Evolutionary conservation across 2,888 invertebrate genomes (phyloP), one percentile per base, ranked within the genome.

Genomic region (Drosophila greeni): DNA sequence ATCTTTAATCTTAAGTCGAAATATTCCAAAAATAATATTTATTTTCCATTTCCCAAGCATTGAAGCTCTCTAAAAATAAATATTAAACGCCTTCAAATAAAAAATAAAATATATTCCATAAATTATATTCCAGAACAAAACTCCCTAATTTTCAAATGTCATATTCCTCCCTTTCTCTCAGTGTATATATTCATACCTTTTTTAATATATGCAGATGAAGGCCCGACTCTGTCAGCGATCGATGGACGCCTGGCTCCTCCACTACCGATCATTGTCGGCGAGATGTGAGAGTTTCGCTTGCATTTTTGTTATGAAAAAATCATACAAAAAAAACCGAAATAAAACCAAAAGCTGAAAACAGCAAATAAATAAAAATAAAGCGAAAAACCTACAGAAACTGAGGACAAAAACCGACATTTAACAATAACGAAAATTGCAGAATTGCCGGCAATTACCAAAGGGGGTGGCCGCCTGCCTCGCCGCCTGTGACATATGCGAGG

Each of bases 391-490:
- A 20, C 45, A 14, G 14, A 47, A 47, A 31, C 45, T 9, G 29
- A 31, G 45, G 36, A 73, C 73, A 82, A 76, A 69, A 68, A 66
- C 64, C 76, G 61, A 54, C 61, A 67, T 75, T 75, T 75, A 75
- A 73, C 68, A 76, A 70, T 70, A 64, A 64, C 65, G 57, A 73
- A 84, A 76, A 82, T 79, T 84, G 56, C 84, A 42, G 84, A 79
- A 84, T 79, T 79, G 82, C 80, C 77, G 54, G 76, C 79, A 84
- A 82, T 79, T 82, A 81, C 78, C 54, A 51, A 40, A 36, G 45
- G 34, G 51, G 43, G 42, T 47, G 68, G 45, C 52, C 33, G 39
- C 12, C 37, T 9, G 24, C 16, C n/a, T 18, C n/a, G n/a, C n/a
- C n/a, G 56, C 51, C 33, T 55, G 70, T 70, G 68, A 70, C 68